Base-by-base conservation (phyloP, 1,140 invertebrate genomes). In the Brachionus plicatilis region DNA sequence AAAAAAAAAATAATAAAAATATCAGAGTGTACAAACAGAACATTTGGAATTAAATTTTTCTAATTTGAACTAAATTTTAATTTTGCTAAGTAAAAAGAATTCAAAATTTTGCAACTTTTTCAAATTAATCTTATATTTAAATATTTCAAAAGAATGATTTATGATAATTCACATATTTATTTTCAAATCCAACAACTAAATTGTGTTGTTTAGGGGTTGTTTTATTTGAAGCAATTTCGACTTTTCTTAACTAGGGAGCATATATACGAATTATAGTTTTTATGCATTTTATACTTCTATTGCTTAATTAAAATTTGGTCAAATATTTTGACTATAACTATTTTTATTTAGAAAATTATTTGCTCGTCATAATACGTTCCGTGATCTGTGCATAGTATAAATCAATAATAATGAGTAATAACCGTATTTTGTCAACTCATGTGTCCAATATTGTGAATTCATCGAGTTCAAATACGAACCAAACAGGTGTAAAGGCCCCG, bases 381-480 rank as follows among this genome's bases (percentile, higher is more conserved):
- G 20, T 27, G n/a, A 60, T 60, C n/a, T 9, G 53, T 20, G 53
- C 53, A 60, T 60, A 60, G 53, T 56, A 29, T 68, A 43, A 24
- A 37, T 37, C 33, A 37, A 14, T 6, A 33, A 43, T 45, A 45
- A 72, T 72, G 68, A 72, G 68, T 72, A 72, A 43, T 20, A 72
- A 72, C 37, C 68, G 72, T 27, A 53, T 76, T 27, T 47, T 76
- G 17, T 76, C 72, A 50, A 24, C 72, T 50, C 72, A 76, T 50
- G 72, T 76, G 20, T 50, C 72, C 43, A 76, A 76, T 20, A 76
- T 76, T 27, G 43, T 50, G 4, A 76, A 76, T 76, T 9, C 72
- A 50, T 76, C 72, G 8, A 76, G 43, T 12, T 50, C 43, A 20
- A 50, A 12, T 29, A 20, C 17, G n/a, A 50, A 11, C 20, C 45